Conservation (phyloP, 2,797 vertebrate genomes). For the Neosilurus mollespiculum region DNA sequence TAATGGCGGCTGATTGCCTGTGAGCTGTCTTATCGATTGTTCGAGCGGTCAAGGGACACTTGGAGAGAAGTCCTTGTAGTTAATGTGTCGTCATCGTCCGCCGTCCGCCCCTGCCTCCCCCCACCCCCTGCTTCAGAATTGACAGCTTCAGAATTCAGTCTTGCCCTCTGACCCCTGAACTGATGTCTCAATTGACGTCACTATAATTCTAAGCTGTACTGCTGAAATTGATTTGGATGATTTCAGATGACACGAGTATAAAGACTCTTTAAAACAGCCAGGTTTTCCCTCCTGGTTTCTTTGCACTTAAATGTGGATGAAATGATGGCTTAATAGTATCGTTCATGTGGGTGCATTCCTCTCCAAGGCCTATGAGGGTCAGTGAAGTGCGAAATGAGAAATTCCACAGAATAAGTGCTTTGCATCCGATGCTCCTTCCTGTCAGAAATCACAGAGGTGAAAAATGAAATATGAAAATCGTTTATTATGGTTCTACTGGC, state of each 20-base stretch:
- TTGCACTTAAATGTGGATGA: constrained; percentile 55
- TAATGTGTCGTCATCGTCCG: constrained; percentile 37
- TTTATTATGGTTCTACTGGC: constrained; percentile 25
- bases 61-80: constrained; percentile 45
- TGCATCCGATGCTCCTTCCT: constrained; percentile 65
- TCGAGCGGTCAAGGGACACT: constrained; percentile 45
- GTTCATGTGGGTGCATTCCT: constrained; percentile 57
- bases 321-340: constrained; percentile 70
- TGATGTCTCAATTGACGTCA: constrained; percentile 9
- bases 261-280: constrained; percentile 44
- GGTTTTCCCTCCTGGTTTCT: constrained; percentile 49
- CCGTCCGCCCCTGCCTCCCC: too few relatives aligned
- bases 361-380: constrained; percentile 60
- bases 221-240: constrained; percentile 43
- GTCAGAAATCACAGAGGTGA: constrained; percentile 55
- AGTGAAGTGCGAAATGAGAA: constrained; percentile 73
- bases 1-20: constrained; percentile 86
- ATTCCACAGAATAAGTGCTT: constrained; percentile 71
- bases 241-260: constrained; percentile 25
- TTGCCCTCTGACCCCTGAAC: constrained; percentile 39
- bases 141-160: constrained; percentile 4
- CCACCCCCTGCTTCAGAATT: not conserved
- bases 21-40: constrained; percentile 77
- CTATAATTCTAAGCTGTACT: constrained; percentile 1
- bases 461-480: constrained; percentile 54